Percentiles rank a stretch among this genome's conserved stretches.
Evolutionary conservation across 2,888 invertebrate species (phyloP).

Genomic region (Pseudococcus jackbeardsleyi): DNA sequence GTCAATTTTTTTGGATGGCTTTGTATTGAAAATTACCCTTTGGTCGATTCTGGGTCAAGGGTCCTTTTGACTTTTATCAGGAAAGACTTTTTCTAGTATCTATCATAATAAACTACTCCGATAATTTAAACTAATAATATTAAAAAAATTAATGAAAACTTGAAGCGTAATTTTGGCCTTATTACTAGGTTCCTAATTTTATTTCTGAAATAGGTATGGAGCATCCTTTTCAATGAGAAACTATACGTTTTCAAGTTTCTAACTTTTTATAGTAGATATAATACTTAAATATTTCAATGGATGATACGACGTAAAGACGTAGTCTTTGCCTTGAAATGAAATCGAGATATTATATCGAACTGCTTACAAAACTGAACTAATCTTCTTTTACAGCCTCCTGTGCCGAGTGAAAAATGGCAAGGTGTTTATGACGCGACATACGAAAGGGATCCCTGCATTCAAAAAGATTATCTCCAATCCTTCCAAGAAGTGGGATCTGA

Average conservation of each 20-base stretch:
- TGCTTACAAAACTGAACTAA: not conserved
- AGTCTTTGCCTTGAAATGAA: not conserved
- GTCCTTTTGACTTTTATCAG: too few relatives aligned
- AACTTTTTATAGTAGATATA: too few relatives aligned
- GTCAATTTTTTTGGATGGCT: too few relatives aligned
- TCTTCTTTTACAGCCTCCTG: constrained; percentile 50
- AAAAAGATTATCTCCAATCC: constrained; percentile 67
- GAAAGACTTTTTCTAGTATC: too few relatives aligned
- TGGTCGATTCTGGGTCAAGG: too few relatives aligned
- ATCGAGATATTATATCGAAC: not conserved
- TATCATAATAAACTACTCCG: too few relatives aligned
- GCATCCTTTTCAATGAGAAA: not conserved
- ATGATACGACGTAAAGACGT: not conserved
- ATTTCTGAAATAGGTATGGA: not conserved
- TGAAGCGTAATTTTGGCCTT: not conserved
- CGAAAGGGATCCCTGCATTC: constrained; percentile 70
- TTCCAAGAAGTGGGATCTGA: constrained; percentile 70
- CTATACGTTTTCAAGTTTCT: not conserved
- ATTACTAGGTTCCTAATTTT: too few relatives aligned
- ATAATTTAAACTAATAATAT: too few relatives aligned
- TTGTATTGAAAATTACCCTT: too few relatives aligned
- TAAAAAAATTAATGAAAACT: not conserved
- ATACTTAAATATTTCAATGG: too few relatives aligned
- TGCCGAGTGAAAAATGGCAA: constrained; percentile 69
- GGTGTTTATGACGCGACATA: constrained; percentile 71